Conservation (phyloP, 92 coral and sea anemone species). For the Epizoanthus illoricatus region DNA sequence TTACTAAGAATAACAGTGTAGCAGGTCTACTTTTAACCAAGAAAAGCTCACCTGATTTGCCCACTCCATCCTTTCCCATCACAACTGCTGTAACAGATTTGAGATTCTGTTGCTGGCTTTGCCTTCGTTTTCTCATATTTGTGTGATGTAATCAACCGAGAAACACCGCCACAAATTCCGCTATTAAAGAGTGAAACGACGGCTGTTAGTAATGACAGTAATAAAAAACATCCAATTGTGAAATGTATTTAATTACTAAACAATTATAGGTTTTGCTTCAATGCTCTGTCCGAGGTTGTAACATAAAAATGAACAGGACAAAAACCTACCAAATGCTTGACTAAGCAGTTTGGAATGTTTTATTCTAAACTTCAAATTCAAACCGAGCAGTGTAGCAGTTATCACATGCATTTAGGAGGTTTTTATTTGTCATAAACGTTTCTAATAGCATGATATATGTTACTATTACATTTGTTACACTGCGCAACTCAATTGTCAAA, state of each 20-base stretch:
- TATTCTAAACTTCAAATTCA: not conserved
- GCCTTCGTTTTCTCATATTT: constrained; percentile 64
- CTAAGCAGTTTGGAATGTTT: not conserved
- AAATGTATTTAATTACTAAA: constrained; percentile 5
- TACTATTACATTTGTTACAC: not conserved
- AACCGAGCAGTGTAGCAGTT: not conserved
- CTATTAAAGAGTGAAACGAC: constrained; percentile 8
- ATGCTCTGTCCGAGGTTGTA: not conserved
- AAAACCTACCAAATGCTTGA: not conserved
- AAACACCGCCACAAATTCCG: not conserved
- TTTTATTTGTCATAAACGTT: not conserved
- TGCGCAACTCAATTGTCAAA: not conserved
- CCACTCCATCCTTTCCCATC: constrained; percentile 94
- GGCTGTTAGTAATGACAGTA: constrained; percentile 18
- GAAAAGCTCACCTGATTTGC: constrained; percentile 79
- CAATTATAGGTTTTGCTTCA: not conserved
- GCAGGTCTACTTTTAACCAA: not conserved
- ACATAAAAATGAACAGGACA: not conserved
- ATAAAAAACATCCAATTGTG: not conserved
- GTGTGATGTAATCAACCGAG: not conserved
- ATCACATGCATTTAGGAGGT: not conserved
- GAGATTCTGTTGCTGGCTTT: constrained; percentile 42
- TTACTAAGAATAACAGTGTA: constrained; percentile 1
- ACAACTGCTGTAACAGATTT: constrained; percentile 72
- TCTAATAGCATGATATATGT: not conserved